Evolutionary conservation across 2,113 vertebrate species (phyloP), one percentile per base, ranked within the genome.

Genomic region (Phainopepla nitens): DNA sequence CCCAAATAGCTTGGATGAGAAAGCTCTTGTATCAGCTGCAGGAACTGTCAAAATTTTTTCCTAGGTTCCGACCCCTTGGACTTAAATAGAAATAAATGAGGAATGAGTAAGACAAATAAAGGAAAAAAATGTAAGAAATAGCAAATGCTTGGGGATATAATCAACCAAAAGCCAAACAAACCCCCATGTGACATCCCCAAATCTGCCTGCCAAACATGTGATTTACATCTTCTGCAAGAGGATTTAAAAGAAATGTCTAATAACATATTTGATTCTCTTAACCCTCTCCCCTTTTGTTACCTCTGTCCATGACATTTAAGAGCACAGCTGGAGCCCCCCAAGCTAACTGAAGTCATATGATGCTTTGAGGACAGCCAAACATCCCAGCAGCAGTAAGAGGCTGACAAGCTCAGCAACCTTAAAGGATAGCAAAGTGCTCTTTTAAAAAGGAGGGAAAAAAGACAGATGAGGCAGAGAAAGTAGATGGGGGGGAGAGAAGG

Each of bases 41-140:
- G 56, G 49, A 87, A 86, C 93, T 95, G 90, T 96, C 89, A 96
- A 95, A 75, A 53, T 65, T 95, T 91, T 94, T 75, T 94, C 78
- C 68, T 91, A 65, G 79, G 68, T 95, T 94, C 56, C 91, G 96
- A 93, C 78, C 87, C 33, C 50, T 89, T 95, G 91, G 90, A 93
- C 90, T 93, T 92, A 78, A 93, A 96, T 76, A 95, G 85, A 95
- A 96, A 95, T 94, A 95, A 89, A 96, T 95, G 87, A 96, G 49
- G 70, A 94, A 97, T 69, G 82, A 95, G 71, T 90, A 94, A 95
- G 81, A 87, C 51, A 93, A 96, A 95, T 54, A 94, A 89, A 54
- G 56, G 35, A 4, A 89, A 95, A 91, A 83, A 92, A 87, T 75
- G 90, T 92, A 70, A 95, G 66, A 91, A 76, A 66, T n/a, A 90